These are phyloP conservation scores for Struthio camelus DNA, from an alignment of 2,113 vertebrate species.

Conservation along the genomic window DNA sequence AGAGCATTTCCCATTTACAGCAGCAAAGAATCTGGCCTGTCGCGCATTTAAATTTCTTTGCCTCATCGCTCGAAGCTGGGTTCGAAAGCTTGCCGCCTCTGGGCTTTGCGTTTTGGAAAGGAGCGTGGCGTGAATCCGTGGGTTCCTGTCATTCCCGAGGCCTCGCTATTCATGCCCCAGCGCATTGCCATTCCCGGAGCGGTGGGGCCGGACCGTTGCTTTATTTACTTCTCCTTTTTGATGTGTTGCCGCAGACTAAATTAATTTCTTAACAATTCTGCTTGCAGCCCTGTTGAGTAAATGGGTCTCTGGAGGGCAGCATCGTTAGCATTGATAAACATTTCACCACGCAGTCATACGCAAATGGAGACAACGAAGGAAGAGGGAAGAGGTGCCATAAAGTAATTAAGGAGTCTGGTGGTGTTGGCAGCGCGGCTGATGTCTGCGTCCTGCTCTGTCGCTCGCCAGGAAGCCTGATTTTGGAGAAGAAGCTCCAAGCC, in stretches of 20 bases:
- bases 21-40: neutral
- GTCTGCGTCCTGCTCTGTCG: neutral
- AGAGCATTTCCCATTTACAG: neutral
- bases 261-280: slow-evolving; percentile 19
- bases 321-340: slow-evolving; percentile 5
- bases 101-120: neutral
- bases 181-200: neutral
- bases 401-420: slow-evolving; percentile 28
- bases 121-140: neutral
- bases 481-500: neutral
- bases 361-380: neutral
- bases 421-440: slow-evolving; percentile 40
- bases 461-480: neutral
- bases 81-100: neutral
- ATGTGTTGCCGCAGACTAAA: neutral
- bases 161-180: neutral
- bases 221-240: neutral
- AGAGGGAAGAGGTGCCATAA: neutral
- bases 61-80: neutral
- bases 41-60: neutral
- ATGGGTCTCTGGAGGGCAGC: neutral
- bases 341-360: neutral
- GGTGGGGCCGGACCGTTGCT: neutral
- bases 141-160: neutral
- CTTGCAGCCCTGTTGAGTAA: slow-evolving; percentile 9